These are phyloP conservation scores for Sinotaia quadrata DNA, from an alignment of 2,888 invertebrate genomes.

Conservation along the genomic window DNA sequence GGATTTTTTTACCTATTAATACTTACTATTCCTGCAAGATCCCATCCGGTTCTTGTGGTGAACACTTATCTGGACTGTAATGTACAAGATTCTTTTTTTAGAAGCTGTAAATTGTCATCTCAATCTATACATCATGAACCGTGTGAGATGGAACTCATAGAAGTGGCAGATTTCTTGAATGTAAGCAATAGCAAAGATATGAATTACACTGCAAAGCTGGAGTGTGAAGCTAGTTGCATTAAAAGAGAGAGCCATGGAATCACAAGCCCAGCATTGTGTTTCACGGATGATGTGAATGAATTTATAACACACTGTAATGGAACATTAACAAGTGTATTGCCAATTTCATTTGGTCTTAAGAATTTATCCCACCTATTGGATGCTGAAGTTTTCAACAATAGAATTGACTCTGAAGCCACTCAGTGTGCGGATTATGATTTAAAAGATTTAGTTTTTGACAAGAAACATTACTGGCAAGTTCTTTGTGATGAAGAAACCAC, in stretches of 20 bases:
- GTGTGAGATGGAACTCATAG: background rate
- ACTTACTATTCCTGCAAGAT: constrained; percentile 73
- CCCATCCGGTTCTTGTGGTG: constrained; percentile 20
- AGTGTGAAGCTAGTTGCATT: constrained; percentile 11
- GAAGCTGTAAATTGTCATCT: constrained; percentile 45
- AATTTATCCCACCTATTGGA: constrained; percentile 32
- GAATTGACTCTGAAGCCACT: background rate
- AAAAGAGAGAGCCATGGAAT: background rate
- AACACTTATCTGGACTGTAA: constrained; percentile 53
- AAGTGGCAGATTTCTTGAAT: constrained; percentile 15
- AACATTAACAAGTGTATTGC: constrained; percentile 1
- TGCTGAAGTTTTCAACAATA: constrained; percentile 31
- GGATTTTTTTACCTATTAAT: constrained; percentile 83
- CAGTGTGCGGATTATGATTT: constrained; percentile 53
- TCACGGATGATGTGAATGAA: background rate
- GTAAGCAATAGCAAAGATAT: background rate
- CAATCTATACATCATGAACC: background rate
- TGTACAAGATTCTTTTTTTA: constrained; percentile 52
- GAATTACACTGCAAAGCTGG: background rate
- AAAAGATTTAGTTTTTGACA: constrained; percentile 45
- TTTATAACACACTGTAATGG: constrained; percentile 28
- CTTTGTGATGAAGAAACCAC: constrained; percentile 48
- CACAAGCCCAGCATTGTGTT: constrained; percentile 4
- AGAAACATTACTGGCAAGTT: constrained; percentile 49
- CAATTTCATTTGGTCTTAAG: constrained; percentile 32